These are phyloP conservation scores for Sturnus vulgaris DNA, from an alignment of 2,113 vertebrate species.

Conservation along the genomic window DNA sequence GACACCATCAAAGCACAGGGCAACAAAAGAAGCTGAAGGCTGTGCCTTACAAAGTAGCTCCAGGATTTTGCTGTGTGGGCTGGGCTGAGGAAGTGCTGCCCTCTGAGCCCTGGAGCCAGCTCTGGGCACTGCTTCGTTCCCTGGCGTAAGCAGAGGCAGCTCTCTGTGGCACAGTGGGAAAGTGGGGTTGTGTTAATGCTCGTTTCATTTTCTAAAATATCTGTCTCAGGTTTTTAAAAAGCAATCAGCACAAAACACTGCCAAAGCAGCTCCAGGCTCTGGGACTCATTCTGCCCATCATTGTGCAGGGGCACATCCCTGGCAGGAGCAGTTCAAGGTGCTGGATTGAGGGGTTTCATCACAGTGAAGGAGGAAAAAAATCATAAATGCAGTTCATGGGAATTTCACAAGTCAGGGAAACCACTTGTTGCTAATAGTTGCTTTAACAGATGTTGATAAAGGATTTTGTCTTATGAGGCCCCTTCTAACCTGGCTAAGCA, in stretches of 20 bases:
- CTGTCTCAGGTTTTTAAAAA: background rate
- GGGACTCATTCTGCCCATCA: fast-evolving
- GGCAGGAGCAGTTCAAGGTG: background rate
- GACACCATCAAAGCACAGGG: background rate
- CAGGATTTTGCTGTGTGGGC: background rate
- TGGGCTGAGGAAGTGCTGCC: background rate
- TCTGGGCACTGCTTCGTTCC: background rate
- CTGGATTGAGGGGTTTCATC: background rate
- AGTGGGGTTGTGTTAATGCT: background rate
- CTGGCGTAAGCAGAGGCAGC: fast-evolving
- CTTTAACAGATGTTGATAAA: conserved; percentile 37
- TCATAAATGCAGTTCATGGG: background rate
- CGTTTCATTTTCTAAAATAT: background rate
- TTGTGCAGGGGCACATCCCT: fast-evolving
- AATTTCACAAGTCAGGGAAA: conserved; percentile 23
- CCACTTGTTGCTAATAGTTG: background rate
- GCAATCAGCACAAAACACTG: background rate
- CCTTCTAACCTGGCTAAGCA: background rate
- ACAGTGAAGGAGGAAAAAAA: background rate
- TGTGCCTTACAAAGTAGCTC: background rate
- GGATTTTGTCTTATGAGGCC: background rate
- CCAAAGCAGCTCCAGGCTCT: background rate
- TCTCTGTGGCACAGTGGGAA: background rate
- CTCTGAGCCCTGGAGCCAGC: fast-evolving
- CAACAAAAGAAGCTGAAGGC: background rate